Conservation (phyloP, 2,113 vertebrate genomes). For the Fregata magnificens region DNA sequence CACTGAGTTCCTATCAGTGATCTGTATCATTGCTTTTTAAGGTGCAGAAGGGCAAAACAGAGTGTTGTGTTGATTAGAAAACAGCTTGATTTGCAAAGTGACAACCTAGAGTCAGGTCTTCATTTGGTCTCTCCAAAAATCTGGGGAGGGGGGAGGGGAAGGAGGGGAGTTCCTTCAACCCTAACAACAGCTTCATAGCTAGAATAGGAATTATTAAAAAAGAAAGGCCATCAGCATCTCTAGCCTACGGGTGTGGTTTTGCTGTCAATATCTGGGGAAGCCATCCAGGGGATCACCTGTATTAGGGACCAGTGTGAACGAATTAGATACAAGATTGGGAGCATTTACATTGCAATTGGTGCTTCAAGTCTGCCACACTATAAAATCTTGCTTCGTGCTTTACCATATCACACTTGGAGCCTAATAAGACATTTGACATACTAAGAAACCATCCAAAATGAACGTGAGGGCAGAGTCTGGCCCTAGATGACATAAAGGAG, state of each 20-base stretch:
- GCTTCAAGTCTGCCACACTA: neutral
- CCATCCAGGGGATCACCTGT: neutral
- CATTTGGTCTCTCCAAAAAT: neutral
- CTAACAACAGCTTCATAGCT: neutral
- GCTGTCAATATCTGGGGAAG: neutral
- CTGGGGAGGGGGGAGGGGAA: neutral
- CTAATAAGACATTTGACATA: neutral
- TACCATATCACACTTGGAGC: fast-evolving
- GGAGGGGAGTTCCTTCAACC: neutral
- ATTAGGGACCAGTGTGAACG: neutral
- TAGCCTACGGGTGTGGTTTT: neutral
- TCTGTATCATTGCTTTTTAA: neutral
- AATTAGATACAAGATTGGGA: neutral
- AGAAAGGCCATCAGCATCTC: neutral
- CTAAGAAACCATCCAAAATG: neutral
- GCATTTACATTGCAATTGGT: neutral
- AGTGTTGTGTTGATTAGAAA: neutral
- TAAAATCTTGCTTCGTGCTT: neutral
- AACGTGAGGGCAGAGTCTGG: neutral
- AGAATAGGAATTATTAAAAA: neutral
- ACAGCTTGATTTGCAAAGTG: neutral
- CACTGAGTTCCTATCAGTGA: neutral
- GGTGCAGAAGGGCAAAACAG: neutral
- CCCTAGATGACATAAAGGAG: neutral
- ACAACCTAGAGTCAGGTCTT: neutral